These are phyloP conservation scores for Trachelipus rathkii DNA, from an alignment of 1,140 invertebrate genomes.

Conservation along the genomic window DNA sequence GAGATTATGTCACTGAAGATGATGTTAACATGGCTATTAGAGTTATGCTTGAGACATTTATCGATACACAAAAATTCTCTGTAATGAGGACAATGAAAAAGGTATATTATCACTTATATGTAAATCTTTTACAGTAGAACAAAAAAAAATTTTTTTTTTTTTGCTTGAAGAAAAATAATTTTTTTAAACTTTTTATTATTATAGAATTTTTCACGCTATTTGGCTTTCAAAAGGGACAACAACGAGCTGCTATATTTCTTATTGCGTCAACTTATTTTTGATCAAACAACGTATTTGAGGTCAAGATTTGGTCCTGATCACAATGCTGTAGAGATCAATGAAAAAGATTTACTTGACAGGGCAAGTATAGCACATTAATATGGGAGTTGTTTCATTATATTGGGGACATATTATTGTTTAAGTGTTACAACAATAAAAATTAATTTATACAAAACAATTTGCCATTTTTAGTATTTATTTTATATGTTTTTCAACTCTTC, in stretches of 20 bases:
- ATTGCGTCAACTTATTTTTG: slow-evolving; percentile 85
- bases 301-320: slow-evolving; percentile 70
- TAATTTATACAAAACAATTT: too few relatives aligned
- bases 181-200: slow-evolving; percentile 46
- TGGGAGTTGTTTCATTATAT: too few relatives aligned
- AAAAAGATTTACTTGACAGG: slow-evolving; percentile 84
- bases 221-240: slow-evolving; percentile 91
- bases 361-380: too few relatives aligned
- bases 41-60: slow-evolving; percentile 96
- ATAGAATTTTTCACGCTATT: slow-evolving; percentile 87
- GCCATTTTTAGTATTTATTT: too few relatives aligned
- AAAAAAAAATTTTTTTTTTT: too few relatives aligned
- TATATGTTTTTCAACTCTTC: too few relatives aligned
- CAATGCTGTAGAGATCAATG: slow-evolving; percentile 75
- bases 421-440: neutral
- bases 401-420: neutral
- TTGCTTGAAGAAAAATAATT: too few relatives aligned
- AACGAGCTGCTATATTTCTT: slow-evolving; percentile 94
- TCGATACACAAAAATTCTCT: slow-evolving; percentile 96
- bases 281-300: slow-evolving; percentile 81
- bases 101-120: slow-evolving; percentile 53
- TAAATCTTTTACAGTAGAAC: slow-evolving; percentile 33
- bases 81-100: slow-evolving; percentile 94
- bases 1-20: slow-evolving; percentile 87
- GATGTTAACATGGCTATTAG: slow-evolving; percentile 96